Conservation (phyloP, 1,140 invertebrate species). For the Nasonia vitripennis region DNA sequence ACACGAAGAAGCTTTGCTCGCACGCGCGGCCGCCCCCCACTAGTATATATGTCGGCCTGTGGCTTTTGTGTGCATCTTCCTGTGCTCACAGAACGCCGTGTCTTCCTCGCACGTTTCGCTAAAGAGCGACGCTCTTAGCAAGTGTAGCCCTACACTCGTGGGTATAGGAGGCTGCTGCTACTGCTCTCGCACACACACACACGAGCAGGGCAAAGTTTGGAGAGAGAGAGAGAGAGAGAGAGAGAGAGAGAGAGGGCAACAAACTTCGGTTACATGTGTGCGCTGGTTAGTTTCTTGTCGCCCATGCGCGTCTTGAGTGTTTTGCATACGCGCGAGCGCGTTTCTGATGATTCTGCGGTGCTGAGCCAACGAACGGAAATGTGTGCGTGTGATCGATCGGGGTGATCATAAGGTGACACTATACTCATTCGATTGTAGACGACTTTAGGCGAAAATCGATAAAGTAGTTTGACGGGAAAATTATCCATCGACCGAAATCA, state of each 20-base stretch:
- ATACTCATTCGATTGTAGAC: too few relatives aligned
- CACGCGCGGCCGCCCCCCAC: too few relatives aligned
- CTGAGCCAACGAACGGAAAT: background rate
- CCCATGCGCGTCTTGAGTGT: background rate
- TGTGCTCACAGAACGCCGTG: background rate
- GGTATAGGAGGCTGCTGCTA: background rate
- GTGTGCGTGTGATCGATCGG: background rate
- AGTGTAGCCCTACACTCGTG: background rate
- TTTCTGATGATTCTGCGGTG: background rate
- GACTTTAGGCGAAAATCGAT: too few relatives aligned
- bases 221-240: background rate
- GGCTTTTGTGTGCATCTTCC: conserved; percentile 19
- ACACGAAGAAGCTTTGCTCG: background rate
- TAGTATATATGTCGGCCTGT: background rate
- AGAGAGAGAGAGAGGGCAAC: background rate
- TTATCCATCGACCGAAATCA: too few relatives aligned
- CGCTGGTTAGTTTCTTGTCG: background rate
- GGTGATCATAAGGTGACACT: background rate
- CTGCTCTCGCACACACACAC: too few relatives aligned
- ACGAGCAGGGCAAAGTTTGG: conserved; percentile 2
- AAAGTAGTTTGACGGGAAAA: too few relatives aligned
- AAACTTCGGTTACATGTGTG: conserved; percentile 18
- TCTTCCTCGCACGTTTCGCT: conserved; percentile 9
- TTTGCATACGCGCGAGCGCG: background rate
- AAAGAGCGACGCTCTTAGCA: conserved; percentile 32